A percentile compares a stretch with the other conserved stretches of the same genome.
phyloP scores from a whole-genome alignment of 2,797 vertebrate genomes.

The Acanthurus tractus region DNA sequence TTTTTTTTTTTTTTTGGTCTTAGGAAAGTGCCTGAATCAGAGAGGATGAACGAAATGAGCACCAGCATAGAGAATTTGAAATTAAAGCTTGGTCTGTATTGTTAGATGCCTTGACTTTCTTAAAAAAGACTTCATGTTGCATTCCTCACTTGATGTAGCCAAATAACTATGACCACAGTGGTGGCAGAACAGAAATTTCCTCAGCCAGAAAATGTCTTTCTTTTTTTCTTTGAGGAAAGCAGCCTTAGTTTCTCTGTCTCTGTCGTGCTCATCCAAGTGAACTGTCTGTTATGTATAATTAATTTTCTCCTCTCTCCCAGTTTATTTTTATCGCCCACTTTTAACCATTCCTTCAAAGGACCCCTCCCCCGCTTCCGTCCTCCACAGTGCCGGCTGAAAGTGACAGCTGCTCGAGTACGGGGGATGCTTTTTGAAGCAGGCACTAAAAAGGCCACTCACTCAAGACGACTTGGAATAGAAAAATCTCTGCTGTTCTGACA shows the following conservation, averaged over 20 bases:
- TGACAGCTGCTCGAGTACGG: conserved; percentile 79
- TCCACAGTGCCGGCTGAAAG: conserved; percentile 75
- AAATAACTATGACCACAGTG: conserved; percentile 58
- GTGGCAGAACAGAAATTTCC: conserved; percentile 59
- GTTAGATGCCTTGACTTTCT: conserved; percentile 65
- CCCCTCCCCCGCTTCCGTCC: conserved; percentile 71
- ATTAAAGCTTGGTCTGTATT: conserved; percentile 51
- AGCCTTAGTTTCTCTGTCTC: conserved; percentile 69
- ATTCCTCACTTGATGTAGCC: conserved; percentile 45
- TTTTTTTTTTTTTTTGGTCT: conserved; percentile 52
- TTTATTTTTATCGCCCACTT: conserved; percentile 87
- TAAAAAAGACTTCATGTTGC: conserved; percentile 48
- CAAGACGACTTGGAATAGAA: conserved; percentile 73
- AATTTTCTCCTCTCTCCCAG: conserved; percentile 82
- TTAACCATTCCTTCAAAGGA: conserved; percentile 84
- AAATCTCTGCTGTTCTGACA: conserved; percentile 65
- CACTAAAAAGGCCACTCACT: conserved; percentile 81
- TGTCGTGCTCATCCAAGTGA: conserved; percentile 76
- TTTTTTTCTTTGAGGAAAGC: conserved; percentile 53
- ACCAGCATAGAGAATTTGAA: conserved; percentile 39
- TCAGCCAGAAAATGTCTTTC: conserved; percentile 57
- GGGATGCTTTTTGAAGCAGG: conserved; percentile 82
- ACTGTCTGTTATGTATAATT: conserved; percentile 87
- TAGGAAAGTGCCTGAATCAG: conserved; percentile 45
- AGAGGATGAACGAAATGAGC: conserved; percentile 20